Percentiles rank a stretch among this genome's conserved stretches.
Evolutionary conservation across 2,888 invertebrate genomes (phyloP).

Genomic region (Meandrusa payeni): DNA sequence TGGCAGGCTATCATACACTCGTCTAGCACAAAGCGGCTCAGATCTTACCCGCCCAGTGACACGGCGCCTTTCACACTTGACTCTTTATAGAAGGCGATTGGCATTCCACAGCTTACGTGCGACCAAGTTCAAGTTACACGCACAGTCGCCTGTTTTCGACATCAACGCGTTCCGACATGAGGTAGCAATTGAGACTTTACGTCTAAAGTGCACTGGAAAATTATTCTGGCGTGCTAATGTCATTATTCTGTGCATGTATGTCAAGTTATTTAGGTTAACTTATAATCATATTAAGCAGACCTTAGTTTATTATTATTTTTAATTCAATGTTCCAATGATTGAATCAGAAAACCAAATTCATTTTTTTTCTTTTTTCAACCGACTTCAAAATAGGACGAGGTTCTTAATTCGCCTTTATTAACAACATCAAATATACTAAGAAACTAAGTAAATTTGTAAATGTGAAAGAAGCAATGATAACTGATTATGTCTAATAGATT

Average conservation of each 20-base stretch:
- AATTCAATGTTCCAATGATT: no score
- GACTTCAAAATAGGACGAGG: no score
- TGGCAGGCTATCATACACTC: constrained; percentile 9
- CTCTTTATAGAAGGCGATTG: constrained; percentile 56
- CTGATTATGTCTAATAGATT: no score
- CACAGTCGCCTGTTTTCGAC: constrained; percentile 23
- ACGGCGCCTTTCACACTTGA: constrained; percentile 50
- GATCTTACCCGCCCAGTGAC: constrained; percentile 20
- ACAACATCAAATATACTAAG: no score
- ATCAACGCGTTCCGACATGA: constrained; percentile 21
- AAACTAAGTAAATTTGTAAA: no score
- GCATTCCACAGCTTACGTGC: constrained; percentile 51
- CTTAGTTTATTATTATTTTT: no score
- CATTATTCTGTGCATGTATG: constrained; percentile 8
- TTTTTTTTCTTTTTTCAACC: no score
- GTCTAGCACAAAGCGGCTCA: constrained; percentile 9
- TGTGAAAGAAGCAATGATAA: no score
- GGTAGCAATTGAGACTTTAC: constrained; percentile 20
- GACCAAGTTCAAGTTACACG: constrained; percentile 46
- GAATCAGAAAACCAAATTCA: no score
- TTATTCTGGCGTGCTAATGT: constrained; percentile 10
- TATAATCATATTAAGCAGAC: background rate
- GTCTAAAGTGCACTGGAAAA: constrained; percentile 20
- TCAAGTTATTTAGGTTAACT: constrained; percentile 14
- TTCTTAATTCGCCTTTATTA: no score